Base-by-base conservation (phyloP, 2,888 invertebrate species). In the Drosophila falleni region DNA sequence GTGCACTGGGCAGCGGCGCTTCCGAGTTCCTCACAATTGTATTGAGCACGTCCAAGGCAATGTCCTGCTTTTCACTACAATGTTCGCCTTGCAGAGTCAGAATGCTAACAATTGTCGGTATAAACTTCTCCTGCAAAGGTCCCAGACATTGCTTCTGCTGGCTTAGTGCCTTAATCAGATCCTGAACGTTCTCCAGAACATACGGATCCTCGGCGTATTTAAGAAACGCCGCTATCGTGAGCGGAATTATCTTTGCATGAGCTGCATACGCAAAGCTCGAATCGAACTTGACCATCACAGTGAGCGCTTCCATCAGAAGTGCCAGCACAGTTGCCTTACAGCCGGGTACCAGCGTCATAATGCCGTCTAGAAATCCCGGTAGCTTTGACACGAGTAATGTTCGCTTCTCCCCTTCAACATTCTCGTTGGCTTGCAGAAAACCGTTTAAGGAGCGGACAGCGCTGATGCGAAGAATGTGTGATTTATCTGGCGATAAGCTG, bases 211-310 rank as follows among this genome's bases (percentile, higher is more conserved):
- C 93, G 5, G 94, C 94, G 85, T 94, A 95, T 89, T 95, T 95
- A 0, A 96, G 93, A 85, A 96, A 95, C 1, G 95, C 94, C 5
- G 95, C 95, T 69, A 96, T 95, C 5, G 94, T 94, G 33, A 96
- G 88, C 0, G 96, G 95, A 33, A 94, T 94, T 16, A 96, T 93
- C 91, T 95, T 95, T 29, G 91, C 91, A 80, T 95, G 95, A 13
- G 94, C 93, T 9, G 94, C 93, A 13, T 94, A 95, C 2, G 96
- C 95, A 82, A 95, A 95, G 50, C 93, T 92, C 37, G 93, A 93
- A 90, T 96, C 95, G 56, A 95, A 93, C 94, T 93, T 92, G 31
- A 94, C 90, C 50, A 94, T 93, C 16, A 93, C 92, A 1, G 93
- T 92, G 11, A 95, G 81, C 0, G 94, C 93, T 85, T 94, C 94